A percentile compares a stretch with the other conserved stretches of the same genome.
Evolutionary conservation across 2,888 invertebrate genomes (phyloP).

Genomic region (Latrodectus hesperus): DNA sequence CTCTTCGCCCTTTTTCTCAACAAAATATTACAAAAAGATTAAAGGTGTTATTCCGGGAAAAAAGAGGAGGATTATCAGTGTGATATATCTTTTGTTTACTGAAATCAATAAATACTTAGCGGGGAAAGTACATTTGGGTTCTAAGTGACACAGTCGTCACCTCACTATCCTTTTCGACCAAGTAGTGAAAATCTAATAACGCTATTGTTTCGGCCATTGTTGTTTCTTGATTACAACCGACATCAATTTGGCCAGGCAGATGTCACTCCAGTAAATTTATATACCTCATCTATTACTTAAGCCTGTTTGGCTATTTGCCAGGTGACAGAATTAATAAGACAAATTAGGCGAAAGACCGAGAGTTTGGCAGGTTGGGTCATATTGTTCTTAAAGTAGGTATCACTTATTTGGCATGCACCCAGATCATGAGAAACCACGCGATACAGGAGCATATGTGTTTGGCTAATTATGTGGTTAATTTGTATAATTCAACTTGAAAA

Average conservation of each 20-base stretch:
- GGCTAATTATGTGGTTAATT: conserved; percentile 28
- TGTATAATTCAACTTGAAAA: too few relatives aligned
- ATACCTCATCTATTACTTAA: conserved; percentile 58
- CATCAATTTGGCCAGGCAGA: conserved; percentile 43
- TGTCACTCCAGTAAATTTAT: conserved; percentile 42
- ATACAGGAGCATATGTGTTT: conserved; percentile 30
- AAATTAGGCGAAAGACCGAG: conserved; percentile 66
- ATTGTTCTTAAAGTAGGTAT: conserved; percentile 54
- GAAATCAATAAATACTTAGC: not conserved
- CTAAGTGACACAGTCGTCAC: conserved; percentile 10
- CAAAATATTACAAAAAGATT: too few relatives aligned
- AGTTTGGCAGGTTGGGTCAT: conserved; percentile 53
- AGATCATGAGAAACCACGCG: conserved; percentile 25
- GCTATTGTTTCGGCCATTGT: conserved; percentile 59
- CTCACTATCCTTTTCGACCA: conserved; percentile 17
- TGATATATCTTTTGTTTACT: not conserved
- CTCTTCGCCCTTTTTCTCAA: too few relatives aligned
- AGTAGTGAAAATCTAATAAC: conserved; percentile 60
- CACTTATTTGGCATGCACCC: conserved; percentile 46
- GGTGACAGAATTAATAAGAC: conserved; percentile 65
- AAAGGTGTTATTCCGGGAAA: not conserved
- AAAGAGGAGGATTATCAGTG: too few relatives aligned
- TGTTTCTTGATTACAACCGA: conserved; percentile 34
- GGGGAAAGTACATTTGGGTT: not conserved
- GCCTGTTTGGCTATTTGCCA: conserved; percentile 60